Evolutionary conservation across 2,113 vertebrate species (phyloP).

Genomic region (Gobiocypris rarus): DNA sequence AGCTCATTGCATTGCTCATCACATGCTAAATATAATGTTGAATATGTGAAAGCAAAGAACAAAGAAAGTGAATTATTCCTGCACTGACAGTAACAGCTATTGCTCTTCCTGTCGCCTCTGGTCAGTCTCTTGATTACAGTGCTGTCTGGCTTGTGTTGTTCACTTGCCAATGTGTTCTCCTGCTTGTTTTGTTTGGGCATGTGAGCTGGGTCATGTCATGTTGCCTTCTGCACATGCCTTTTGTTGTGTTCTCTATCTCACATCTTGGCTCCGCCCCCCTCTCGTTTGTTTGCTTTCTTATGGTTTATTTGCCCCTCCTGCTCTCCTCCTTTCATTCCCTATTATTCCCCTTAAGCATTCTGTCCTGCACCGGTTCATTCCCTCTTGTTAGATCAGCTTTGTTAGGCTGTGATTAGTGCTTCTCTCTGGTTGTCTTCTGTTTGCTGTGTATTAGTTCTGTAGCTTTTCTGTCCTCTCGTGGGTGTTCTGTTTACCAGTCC

Average conservation of each 20-base stretch:
- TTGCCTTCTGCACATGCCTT: neutral
- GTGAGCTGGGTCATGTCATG: neutral
- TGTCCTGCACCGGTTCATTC: neutral
- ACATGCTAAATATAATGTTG: no score
- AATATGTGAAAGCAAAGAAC: no score
- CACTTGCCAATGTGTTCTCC: no score
- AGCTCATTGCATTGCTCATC: no score
- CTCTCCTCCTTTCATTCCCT: neutral
- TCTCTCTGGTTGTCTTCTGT: neutral
- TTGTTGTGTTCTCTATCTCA: neutral
- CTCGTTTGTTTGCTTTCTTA: neutral
- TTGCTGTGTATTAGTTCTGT: neutral
- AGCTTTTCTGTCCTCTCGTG: neutral
- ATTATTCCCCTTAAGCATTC: neutral
- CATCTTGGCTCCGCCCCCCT: neutral
- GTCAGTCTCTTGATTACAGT: neutral
- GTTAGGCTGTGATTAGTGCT: neutral
- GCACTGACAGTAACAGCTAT: no score
- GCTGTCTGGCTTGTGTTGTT: neutral
- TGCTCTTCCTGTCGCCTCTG: no score
- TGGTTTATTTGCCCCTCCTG: neutral
- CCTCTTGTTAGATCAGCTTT: neutral
- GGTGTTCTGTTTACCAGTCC: neutral
- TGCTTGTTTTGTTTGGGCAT: neutral
- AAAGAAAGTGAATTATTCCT: no score